Evolutionary conservation across 2,797 vertebrate species (phyloP).

Genomic region (Enteromius mattozi): DNA sequence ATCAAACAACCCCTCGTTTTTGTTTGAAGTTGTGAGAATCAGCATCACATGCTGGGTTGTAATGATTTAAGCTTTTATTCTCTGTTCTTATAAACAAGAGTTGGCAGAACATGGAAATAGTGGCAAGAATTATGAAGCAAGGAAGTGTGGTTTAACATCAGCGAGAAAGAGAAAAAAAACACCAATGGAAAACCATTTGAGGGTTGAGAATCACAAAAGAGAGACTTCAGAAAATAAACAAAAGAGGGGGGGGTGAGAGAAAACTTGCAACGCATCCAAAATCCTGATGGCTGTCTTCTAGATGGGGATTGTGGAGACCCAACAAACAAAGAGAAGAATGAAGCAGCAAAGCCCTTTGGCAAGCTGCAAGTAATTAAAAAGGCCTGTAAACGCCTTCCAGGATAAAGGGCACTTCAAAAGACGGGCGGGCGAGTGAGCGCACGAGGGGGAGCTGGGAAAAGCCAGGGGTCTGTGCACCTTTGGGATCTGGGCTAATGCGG

Average conservation of each 20-base stretch:
- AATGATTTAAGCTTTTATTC: slow-evolving; percentile 45
- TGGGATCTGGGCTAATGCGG: slow-evolving; percentile 41
- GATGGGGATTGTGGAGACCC: slow-evolving; percentile 70
- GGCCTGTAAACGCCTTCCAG: slow-evolving; percentile 80
- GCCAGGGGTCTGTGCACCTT: slow-evolving; percentile 58
- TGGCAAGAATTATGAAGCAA: slow-evolving; percentile 67
- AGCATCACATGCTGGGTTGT: slow-evolving; percentile 4
- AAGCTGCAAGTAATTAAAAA: slow-evolving; percentile 86
- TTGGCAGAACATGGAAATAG: slow-evolving; percentile 56
- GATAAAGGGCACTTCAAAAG: slow-evolving; percentile 83
- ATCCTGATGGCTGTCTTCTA: slow-evolving; percentile 60
- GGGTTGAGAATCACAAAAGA: slow-evolving; percentile 40
- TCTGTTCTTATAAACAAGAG: slow-evolving; percentile 33
- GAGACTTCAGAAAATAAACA: slow-evolving; percentile 55
- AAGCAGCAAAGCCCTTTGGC: slow-evolving; percentile 75
- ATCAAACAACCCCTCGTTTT: slow-evolving; percentile 25
- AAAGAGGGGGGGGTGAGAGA: slow-evolving; percentile 40
- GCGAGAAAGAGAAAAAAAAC: slow-evolving; percentile 57
- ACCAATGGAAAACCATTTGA: slow-evolving; percentile 63
- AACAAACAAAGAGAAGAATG: slow-evolving; percentile 78
- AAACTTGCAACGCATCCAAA: slow-evolving; percentile 59
- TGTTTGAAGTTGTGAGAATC: slow-evolving; percentile 36
- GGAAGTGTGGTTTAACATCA: slow-evolving; percentile 63
- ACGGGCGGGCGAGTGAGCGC: slow-evolving; percentile 67
- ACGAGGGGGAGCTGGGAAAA: slow-evolving; percentile 49